Evolutionary conservation across 2,797 vertebrate species (phyloP).

Genomic region (Morelia viridis): DNA sequence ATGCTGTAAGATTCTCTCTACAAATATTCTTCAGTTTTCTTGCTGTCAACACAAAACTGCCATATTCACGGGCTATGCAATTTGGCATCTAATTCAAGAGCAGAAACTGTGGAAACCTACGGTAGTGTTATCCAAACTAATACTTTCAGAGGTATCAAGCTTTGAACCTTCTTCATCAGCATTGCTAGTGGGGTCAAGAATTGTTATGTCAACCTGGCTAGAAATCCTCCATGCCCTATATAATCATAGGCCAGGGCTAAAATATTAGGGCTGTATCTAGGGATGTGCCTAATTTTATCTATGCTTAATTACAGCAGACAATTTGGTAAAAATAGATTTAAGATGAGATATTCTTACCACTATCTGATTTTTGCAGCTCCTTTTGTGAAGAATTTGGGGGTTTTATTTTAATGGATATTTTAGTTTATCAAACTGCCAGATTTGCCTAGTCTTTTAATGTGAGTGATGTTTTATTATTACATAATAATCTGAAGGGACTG

Average conservation of each 20-base stretch:
- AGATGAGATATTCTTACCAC: neutral
- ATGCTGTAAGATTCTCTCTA: neutral
- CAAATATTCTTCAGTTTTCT: neutral
- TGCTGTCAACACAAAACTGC: neutral
- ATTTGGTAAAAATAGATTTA: neutral
- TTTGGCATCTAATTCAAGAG: neutral
- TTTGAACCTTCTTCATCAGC: neutral
- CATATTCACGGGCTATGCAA: neutral
- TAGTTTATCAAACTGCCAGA: neutral
- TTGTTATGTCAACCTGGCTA: neutral
- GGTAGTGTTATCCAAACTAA: neutral
- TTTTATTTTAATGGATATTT: conserved; percentile 5
- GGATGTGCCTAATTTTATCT: neutral
- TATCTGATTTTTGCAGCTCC: neutral
- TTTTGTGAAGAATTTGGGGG: neutral
- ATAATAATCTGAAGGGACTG: neutral
- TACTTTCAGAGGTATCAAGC: neutral
- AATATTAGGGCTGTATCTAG: neutral
- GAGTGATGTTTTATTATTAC: neutral
- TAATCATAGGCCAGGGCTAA: neutral
- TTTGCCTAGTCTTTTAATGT: neutral
- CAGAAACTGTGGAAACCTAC: neutral
- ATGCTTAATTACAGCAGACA: neutral
- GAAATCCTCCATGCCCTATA: neutral
- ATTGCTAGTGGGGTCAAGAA: neutral